These are phyloP conservation scores for Siniperca knerii DNA, from an alignment of 2,113 vertebrate species.

Conservation along the genomic window DNA sequence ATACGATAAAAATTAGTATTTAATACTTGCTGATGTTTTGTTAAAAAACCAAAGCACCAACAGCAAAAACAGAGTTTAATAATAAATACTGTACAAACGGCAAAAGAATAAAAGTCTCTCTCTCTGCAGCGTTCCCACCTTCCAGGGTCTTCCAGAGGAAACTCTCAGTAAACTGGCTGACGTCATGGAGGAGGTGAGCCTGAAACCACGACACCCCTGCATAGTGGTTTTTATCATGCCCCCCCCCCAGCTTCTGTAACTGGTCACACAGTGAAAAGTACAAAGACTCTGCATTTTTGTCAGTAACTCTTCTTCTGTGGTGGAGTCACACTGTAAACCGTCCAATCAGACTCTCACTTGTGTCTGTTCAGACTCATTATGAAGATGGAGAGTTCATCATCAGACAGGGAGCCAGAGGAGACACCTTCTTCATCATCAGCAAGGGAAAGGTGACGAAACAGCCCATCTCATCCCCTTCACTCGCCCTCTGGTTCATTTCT, in stretches of 20 bases:
- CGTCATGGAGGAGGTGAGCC: constrained; percentile 95
- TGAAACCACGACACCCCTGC: neutral
- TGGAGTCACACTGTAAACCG: neutral
- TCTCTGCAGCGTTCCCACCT: constrained; percentile 92
- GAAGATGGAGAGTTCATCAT: constrained; percentile 96
- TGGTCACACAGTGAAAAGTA: neutral
- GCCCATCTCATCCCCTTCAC: neutral
- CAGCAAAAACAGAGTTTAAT: no score
- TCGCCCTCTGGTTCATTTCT: neutral
- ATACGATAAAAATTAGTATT: no score
- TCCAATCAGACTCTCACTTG: neutral
- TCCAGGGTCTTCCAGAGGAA: constrained; percentile 94
- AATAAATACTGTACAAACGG: no score
- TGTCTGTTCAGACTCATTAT: constrained; percentile 91
- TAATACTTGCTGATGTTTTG: no score
- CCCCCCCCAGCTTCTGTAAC: no score
- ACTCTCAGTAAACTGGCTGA: constrained; percentile 96
- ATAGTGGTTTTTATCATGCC: no score
- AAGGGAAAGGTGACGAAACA: constrained; percentile 91
- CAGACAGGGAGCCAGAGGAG: constrained; percentile 96
- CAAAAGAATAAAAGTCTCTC: neutral
- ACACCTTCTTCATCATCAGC: constrained; percentile 99
- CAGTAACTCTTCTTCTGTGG: neutral
- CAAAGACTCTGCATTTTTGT: neutral
- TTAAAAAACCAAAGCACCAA: no score